Evolutionary conservation across 2,113 vertebrate genomes (phyloP), one percentile per base, ranked within the genome.

Genomic region (Pithys albifrons): DNA sequence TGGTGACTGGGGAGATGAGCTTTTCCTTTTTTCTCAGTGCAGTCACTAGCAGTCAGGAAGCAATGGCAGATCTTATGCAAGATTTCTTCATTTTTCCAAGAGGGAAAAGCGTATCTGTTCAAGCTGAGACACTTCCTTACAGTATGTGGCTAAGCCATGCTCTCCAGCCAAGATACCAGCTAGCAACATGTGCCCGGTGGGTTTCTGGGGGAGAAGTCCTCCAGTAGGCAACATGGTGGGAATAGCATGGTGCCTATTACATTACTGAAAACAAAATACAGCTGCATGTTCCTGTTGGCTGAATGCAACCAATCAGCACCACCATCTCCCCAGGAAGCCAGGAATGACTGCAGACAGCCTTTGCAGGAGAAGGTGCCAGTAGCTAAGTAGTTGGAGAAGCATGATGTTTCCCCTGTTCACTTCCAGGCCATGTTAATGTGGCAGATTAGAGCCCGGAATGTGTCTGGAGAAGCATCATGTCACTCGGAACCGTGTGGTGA

Each of bases 261-360:
- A 0, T 71, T 86, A 59, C 2, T 57, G 82, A 75, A 95, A 94
- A 91, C 61, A 88, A 90, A 95, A 74, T 75, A 39, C 82, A 95
- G 76, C 88, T 95, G 72, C 6, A 0, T 74, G 76, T 94, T 90
- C 77, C 75, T 94, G 61, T 75, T 93, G 80, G 45, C 82, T 75
- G 69, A 95, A 92, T 74, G 65, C 88, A 72, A 86, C 55, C 57
- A 95, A 92, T 96, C 93, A 93, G 85, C 93, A 94, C 65, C 79
- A 84, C 45, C 65, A 45, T 84, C 35, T 71, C 52, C 22, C 0
- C 69, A 74, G 45, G 78, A 81, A 70, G 27, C 27, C 71, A 77
- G 78, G 43, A 24, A 75, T 83, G 79, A 85, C 12, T 83, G 37
- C 55, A 94, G 78, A 43, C 88, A 94, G 88, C 55, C 85, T 83